Evolutionary conservation across 2,888 invertebrate genomes (phyloP).

Genomic region (Apamea sordens): DNA sequence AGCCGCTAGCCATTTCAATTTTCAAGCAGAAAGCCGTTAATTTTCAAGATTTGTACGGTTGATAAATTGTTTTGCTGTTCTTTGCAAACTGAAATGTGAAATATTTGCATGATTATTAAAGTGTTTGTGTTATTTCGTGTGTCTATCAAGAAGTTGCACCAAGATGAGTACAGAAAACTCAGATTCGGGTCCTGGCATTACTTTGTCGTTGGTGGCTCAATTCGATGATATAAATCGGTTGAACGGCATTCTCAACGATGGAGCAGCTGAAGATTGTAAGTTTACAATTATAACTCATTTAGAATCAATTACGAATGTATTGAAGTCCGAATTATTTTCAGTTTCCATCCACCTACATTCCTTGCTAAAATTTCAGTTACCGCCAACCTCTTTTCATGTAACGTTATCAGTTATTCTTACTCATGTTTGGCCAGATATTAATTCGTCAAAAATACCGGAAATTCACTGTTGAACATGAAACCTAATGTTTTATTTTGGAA

Average conservation of each 20-base stretch:
- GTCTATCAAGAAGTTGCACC: constrained; percentile 42
- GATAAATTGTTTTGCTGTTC: constrained; percentile 48
- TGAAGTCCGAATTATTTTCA: background rate
- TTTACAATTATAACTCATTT: constrained; percentile 32
- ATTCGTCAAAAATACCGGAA: background rate
- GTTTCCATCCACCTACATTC: constrained; percentile 39
- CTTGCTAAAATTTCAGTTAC: background rate
- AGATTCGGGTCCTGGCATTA: constrained; percentile 80
- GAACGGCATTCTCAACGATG: constrained; percentile 91
- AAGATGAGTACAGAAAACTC: constrained; percentile 87
- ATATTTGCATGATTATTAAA: constrained; percentile 28
- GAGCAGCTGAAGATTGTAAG: constrained; percentile 93
- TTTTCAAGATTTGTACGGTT: constrained; percentile 65
- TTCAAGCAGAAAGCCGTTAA: constrained; percentile 69
- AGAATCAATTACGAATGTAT: accelerated
- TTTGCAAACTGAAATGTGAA: constrained; percentile 66
- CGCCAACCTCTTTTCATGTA: background rate
- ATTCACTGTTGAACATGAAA: background rate
- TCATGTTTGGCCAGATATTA: background rate
- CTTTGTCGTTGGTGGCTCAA: constrained; percentile 92
- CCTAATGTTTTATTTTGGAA: background rate
- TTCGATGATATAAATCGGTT: constrained; percentile 94
- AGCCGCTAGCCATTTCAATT: constrained; percentile 32
- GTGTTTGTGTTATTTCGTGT: constrained; percentile 54
- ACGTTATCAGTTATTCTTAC: background rate